phyloP scores from a whole-genome alignment of 1,140 invertebrate species.

The Thaumetopoea pityocampa region DNA sequence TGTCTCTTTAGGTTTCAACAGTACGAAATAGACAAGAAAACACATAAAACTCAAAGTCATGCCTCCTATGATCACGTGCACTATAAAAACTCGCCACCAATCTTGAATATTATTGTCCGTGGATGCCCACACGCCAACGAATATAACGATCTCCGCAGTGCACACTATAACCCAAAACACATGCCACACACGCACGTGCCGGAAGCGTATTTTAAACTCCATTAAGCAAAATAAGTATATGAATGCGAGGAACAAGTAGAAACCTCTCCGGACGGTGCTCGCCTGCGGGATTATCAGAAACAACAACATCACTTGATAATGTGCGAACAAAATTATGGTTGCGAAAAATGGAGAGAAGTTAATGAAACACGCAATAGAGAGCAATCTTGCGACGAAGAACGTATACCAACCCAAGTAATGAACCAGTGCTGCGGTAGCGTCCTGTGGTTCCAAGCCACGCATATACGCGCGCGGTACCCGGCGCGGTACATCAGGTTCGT shows the following conservation, averaged over 20 bases:
- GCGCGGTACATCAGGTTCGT: conserved; percentile 53
- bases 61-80: conserved; percentile 71
- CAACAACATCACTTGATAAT: conserved; percentile 78
- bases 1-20: conserved; percentile 75
- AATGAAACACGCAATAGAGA: conserved; percentile 82
- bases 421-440: conserved; percentile 79
- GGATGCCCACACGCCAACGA: conserved; percentile 80
- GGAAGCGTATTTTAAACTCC: conserved; percentile 85
- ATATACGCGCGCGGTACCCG: conserved; percentile 45
- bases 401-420: conserved; percentile 84
- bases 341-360: conserved; percentile 80
- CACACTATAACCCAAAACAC: conserved; percentile 80
- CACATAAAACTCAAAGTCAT: conserved; percentile 70
- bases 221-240: conserved; percentile 84
- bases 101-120: conserved; percentile 76
- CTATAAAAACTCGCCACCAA: conserved; percentile 78
- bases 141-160: conserved; percentile 79
- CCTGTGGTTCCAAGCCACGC: conserved; percentile 81
- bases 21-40: conserved; percentile 75
- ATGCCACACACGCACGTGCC: conserved; percentile 80
- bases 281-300: conserved; percentile 79
- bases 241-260: conserved; percentile 81
- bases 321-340: conserved; percentile 75
- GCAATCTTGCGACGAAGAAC: conserved; percentile 81
- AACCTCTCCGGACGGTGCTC: conserved; percentile 71